Evolutionary conservation across 2,797 vertebrate genomes (phyloP).

Genomic region (Poecilia gillii): DNA sequence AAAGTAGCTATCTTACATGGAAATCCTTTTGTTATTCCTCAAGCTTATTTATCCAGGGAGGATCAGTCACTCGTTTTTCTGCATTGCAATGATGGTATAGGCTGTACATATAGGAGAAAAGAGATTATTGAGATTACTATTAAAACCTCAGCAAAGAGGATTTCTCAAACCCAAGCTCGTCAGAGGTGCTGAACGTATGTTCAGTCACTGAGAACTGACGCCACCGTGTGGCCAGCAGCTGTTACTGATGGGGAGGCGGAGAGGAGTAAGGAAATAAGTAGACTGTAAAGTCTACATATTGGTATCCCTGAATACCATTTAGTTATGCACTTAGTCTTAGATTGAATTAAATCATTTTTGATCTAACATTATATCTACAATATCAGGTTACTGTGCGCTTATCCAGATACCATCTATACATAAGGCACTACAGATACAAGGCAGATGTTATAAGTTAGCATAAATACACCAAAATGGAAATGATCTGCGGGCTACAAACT

Average conservation of each 20-base stretch:
- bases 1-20: constrained; percentile 39
- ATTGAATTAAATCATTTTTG: neutral
- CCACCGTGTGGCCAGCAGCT: constrained; percentile 61
- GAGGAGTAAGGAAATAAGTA: neutral
- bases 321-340: no score
- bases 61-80: constrained; percentile 10
- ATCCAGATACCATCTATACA: no score
- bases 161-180: constrained; percentile 34
- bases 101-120: constrained; percentile 37
- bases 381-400: no score
- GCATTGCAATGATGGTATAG: constrained; percentile 39
- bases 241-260: constrained; percentile 2
- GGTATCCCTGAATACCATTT: no score
- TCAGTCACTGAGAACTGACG: constrained; percentile 30
- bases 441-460: no score
- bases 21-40: constrained; percentile 49
- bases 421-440: no score
- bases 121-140: constrained; percentile 58
- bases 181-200: constrained; percentile 2
- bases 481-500: no score
- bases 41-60: neutral
- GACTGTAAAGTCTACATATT: neutral
- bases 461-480: no score
- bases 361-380: neutral
- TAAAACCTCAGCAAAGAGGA: constrained; percentile 60